These are phyloP conservation scores for Menidia beryllina DNA, from an alignment of 2,113 vertebrate genomes.

Conservation along the genomic window DNA sequence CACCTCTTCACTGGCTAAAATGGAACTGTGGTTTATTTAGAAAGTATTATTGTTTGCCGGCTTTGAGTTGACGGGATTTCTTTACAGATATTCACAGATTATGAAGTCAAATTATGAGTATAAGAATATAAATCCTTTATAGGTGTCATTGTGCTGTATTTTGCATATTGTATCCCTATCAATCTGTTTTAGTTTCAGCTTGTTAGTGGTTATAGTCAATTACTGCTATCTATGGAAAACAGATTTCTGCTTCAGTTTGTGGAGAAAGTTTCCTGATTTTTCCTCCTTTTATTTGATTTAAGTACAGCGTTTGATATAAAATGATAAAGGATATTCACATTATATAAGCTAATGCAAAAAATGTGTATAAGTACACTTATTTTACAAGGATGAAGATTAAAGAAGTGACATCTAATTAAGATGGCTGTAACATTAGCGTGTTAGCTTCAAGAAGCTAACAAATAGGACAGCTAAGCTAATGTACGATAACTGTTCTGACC, in stretches of 20 bases:
- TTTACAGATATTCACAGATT: conserved; percentile 2
- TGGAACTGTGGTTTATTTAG: neutral
- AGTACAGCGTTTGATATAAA: too few relatives aligned
- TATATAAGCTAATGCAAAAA: too few relatives aligned
- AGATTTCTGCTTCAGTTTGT: neutral
- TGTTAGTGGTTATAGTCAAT: neutral
- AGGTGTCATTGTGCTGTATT: neutral
- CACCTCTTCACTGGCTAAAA: neutral
- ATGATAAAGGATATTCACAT: too few relatives aligned
- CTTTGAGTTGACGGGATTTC: conserved; percentile 19
- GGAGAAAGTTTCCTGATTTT: too few relatives aligned
- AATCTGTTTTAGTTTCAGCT: neutral
- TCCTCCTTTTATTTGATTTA: too few relatives aligned
- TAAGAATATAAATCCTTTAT: conserved; percentile 30
- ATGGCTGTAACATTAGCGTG: too few relatives aligned
- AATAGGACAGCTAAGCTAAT: too few relatives aligned
- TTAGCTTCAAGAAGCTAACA: too few relatives aligned
- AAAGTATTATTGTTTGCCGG: neutral
- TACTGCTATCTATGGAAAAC: neutral
- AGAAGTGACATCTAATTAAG: too few relatives aligned
- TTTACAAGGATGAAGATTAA: too few relatives aligned
- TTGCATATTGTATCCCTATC: neutral
- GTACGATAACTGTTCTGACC: too few relatives aligned
- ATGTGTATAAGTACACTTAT: too few relatives aligned
- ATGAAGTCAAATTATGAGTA: conserved; percentile 32